phyloP scores from a whole-genome alignment of 2,113 vertebrate genomes.

The Nesogale talazaci region DNA sequence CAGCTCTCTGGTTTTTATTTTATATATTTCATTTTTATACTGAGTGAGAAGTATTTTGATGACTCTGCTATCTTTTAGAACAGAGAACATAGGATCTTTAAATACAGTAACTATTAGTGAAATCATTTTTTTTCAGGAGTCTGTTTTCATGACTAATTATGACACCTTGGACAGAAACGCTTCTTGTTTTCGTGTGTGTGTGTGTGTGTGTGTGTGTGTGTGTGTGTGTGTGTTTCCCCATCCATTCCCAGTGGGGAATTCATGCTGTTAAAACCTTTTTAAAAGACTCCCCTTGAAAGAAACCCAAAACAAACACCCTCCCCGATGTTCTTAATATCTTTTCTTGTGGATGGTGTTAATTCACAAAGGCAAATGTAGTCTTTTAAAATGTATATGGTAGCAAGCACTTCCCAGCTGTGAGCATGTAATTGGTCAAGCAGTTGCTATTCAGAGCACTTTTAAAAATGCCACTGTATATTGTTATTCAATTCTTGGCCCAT shows the following conservation, averaged over 20 bases:
- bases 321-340: conserved; percentile 65
- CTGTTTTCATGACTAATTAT: conserved; percentile 56
- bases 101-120: conserved; percentile 16
- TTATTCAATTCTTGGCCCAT: conserved; percentile 52
- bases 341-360: conserved; percentile 62
- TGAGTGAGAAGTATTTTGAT: background rate
- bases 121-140: background rate
- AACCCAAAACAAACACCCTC: conserved; percentile 53
- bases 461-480: conserved; percentile 54
- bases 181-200: conserved; percentile 15
- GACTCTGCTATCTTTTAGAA: conserved; percentile 1
- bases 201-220: background rate
- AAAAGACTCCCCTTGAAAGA: conserved; percentile 40
- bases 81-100: conserved; percentile 10
- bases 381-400: conserved; percentile 70
- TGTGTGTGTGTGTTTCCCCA: background rate
- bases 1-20: conserved; percentile 38
- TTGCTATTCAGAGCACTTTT: conserved; percentile 63
- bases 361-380: conserved; percentile 65
- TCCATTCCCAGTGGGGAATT: background rate
- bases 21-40: conserved; percentile 16
- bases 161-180: conserved; percentile 33
- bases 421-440: conserved; percentile 63
- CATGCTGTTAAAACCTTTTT: conserved; percentile 12
- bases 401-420: conserved; percentile 71